Evolutionary conservation across 2,113 vertebrate species (phyloP).

Genomic region (Vulpes ferrilata): DNA sequence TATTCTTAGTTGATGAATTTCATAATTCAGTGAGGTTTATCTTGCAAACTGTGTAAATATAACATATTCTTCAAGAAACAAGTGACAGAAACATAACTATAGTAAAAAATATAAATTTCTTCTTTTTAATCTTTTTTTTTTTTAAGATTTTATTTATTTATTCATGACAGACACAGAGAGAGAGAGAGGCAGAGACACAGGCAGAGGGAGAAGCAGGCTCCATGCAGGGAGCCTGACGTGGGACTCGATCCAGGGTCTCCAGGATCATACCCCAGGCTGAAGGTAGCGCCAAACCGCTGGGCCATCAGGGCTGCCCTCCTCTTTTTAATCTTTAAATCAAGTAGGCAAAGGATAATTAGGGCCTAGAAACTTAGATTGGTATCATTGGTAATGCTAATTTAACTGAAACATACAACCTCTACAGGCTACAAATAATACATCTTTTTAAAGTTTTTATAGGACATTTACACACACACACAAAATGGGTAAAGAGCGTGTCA

Average conservation of each 20-base stretch:
- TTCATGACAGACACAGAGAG: no score
- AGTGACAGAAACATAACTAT: background rate
- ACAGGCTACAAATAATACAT: background rate
- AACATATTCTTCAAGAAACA: background rate
- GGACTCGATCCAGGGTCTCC: no score
- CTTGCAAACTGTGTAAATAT: background rate
- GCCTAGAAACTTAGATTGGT: background rate
- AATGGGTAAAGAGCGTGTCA: background rate
- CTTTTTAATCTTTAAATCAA: conserved; percentile 8
- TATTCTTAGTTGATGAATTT: background rate
- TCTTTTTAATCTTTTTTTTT: no score
- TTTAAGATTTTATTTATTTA: no score
- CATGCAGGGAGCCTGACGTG: no score
- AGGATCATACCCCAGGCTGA: no score
- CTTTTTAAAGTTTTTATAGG: background rate
- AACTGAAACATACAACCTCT: background rate
- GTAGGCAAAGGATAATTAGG: background rate
- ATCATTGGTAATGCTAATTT: background rate
- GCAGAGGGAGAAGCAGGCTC: no score
- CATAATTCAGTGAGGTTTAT: background rate
- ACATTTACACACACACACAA: background rate
- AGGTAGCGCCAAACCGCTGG: no score
- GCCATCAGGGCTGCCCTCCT: no score
- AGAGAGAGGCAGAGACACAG: no score
- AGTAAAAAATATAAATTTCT: background rate